These are phyloP conservation scores for Hyposoter dolosus DNA, from an alignment of 2,888 invertebrate genomes.

Conservation along the genomic window DNA sequence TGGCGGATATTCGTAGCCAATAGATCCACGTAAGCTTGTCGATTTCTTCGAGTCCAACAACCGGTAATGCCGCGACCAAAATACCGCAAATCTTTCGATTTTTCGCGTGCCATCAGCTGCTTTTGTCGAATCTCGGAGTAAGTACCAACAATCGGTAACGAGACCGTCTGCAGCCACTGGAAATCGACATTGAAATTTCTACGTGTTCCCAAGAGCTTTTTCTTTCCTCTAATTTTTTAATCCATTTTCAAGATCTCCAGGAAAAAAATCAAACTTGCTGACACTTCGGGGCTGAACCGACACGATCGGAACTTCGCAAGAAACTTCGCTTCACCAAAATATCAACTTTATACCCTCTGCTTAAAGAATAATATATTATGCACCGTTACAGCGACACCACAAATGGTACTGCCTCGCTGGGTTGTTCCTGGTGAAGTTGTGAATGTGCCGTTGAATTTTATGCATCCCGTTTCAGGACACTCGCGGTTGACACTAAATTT, in stretches of 20 bases:
- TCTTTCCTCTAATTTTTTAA: background rate
- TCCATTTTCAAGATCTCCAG: background rate
- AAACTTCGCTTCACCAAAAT: background rate
- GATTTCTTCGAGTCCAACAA: background rate
- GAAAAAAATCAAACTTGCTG: slow-evolving; percentile 20
- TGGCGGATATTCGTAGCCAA: background rate
- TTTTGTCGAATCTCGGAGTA: background rate
- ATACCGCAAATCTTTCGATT: background rate
- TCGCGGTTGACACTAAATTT: slow-evolving; percentile 44
- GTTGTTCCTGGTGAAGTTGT: background rate
- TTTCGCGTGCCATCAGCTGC: background rate
- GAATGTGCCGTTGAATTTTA: background rate
- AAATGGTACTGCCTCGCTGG: background rate
- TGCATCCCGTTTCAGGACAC: slow-evolving; percentile 21
- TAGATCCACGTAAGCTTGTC: background rate
- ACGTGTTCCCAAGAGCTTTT: background rate
- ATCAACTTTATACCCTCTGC: background rate
- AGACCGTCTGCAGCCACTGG: background rate
- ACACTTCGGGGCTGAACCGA: background rate
- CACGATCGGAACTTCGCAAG: background rate
- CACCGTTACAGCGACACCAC: background rate
- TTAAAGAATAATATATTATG: background rate
- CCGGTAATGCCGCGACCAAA: background rate
- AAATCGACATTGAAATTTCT: background rate
- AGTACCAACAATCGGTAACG: slow-evolving; percentile 15